These are phyloP conservation scores for Rhinoraja longicauda DNA, from an alignment of 2,797 vertebrate species.

Conservation along the genomic window DNA sequence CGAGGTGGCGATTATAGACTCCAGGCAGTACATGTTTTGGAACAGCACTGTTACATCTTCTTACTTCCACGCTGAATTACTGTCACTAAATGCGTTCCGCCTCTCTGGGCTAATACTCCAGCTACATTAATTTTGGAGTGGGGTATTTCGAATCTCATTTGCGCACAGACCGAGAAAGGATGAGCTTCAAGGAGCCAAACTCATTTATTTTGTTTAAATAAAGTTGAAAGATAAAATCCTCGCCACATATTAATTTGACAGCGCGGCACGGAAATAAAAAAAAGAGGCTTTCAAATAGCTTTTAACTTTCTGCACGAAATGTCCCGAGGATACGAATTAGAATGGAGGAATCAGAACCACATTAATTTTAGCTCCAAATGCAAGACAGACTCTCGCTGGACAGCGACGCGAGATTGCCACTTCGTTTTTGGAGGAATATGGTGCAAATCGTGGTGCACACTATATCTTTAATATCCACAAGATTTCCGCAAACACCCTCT, in stretches of 20 bases:
- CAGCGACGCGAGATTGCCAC: neutral
- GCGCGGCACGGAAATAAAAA: neutral
- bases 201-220: neutral
- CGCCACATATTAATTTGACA: neutral
- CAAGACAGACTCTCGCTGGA: neutral
- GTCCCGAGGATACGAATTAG: neutral
- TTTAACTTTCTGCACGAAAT: neutral
- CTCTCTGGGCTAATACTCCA: neutral
- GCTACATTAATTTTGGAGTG: neutral
- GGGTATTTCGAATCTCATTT: neutral
- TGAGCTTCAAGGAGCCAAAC: neutral
- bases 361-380: neutral
- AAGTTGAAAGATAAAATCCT: neutral
- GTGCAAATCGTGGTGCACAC: neutral
- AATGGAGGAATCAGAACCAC: neutral
- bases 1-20: neutral
- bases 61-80: neutral
- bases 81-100: neutral
- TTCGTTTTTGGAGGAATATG: neutral
- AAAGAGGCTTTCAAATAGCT: neutral
- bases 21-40: neutral
- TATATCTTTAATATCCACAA: no score
- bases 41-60: neutral
- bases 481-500: no score
- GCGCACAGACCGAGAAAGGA: no score